Evolutionary conservation across 1,140 invertebrate genomes (phyloP).

Genomic region (Chrysoperla carnea): DNA sequence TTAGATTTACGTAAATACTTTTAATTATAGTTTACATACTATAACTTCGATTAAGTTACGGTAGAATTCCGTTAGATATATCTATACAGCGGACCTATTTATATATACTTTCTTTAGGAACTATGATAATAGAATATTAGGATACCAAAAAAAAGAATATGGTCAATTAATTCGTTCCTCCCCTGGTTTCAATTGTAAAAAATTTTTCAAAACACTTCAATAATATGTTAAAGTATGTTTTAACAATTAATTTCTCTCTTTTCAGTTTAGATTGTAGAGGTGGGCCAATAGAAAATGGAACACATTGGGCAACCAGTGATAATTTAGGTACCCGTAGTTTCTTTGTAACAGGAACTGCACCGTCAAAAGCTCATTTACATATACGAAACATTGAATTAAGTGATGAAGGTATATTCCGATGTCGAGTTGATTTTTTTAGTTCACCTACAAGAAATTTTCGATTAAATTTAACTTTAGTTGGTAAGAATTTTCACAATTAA

Average conservation of each 20-base stretch:
- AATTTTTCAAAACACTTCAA: too few relatives aligned
- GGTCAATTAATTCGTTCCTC: too few relatives aligned
- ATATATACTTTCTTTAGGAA: too few relatives aligned
- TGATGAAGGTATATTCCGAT: slow-evolving; percentile 65
- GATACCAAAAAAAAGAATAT: too few relatives aligned
- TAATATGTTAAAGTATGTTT: not conserved
- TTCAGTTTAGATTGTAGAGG: slow-evolving; percentile 59
- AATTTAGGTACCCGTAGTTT: slow-evolving; percentile 55
- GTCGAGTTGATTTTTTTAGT: slow-evolving; percentile 70
- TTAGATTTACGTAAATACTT: too few relatives aligned
- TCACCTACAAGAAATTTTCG: slow-evolving; percentile 69
- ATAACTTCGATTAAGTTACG: too few relatives aligned
- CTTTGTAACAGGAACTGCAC: slow-evolving; percentile 49
- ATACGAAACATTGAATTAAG: slow-evolving; percentile 49
- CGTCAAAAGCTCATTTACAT: slow-evolving; percentile 47
- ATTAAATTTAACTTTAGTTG: slow-evolving; percentile 70
- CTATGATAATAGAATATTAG: too few relatives aligned
- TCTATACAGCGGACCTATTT: too few relatives aligned
- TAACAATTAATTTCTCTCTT: slow-evolving; percentile 7
- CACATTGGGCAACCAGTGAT: slow-evolving; percentile 55
- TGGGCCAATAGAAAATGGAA: slow-evolving; percentile 35
- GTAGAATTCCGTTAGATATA: too few relatives aligned
- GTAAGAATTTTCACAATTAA: slow-evolving; percentile 30
- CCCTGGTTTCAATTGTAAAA: too few relatives aligned
- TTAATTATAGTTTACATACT: too few relatives aligned